Base-by-base conservation (phyloP, 1,140 invertebrate genomes). In the Drosophila seguyi region DNA sequence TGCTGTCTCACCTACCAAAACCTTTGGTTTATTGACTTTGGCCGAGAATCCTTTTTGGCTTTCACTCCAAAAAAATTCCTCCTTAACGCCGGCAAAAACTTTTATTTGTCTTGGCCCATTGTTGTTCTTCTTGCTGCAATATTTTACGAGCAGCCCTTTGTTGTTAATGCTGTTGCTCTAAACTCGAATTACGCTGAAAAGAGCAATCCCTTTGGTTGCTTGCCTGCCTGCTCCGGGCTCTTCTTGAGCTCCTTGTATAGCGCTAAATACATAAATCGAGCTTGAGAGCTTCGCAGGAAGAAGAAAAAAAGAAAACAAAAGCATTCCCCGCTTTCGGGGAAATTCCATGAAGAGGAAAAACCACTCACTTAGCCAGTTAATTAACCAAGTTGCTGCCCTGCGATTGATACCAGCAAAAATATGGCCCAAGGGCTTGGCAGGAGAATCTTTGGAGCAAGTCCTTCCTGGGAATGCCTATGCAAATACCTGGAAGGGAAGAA, bases 241-340 rank as follows among this genome's bases (percentile, higher is more conserved):
- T 31, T 8, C 16, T 39, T 48, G 39, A 13, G 16, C 16, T 22
- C 22, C 36, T 61, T 10, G 29, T 29, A 36, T 58, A 13, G 69
- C 62, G 55, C 59, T 81, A 75, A 81, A 69, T 41, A 78, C 66
- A 81, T 81, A 78, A 81, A 82, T 82, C 79, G 79, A 62, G 73
- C 42, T 47, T n/a, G n/a, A n/a, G 53, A 41, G 63, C 29, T 25
- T 6, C 14, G 25, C 20, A 62, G 47, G 42, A 65, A 69, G n/a
- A n/a, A n/a, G n/a, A n/a, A n/a, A n/a, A n/a, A n/a, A n/a, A n/a
- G n/a, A 42, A 41, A 58, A 59, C 47, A 76, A 71, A 65, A 36
- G 42, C 36, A 39, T 59, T 34, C 4, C 27, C 27, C 34, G 66
- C 66, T 31, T 27, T 20, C 27, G 34, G 50, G 72, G 41, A 44